These are phyloP conservation scores for Caenorhabditis sp. DNA, from an alignment of 2,888 invertebrate species.

Conservation along the genomic window DNA sequence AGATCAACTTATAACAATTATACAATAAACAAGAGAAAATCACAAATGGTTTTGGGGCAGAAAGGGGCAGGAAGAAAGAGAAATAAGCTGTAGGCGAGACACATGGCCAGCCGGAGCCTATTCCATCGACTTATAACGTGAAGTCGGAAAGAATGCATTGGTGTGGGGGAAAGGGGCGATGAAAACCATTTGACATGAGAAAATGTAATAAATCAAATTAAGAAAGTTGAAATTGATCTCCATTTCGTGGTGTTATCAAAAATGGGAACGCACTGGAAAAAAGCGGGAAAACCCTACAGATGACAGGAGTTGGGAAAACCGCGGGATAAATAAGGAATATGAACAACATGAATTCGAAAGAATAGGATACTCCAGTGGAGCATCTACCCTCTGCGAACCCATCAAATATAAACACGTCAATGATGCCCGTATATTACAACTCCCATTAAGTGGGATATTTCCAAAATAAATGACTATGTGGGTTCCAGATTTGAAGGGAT, in stretches of 20 bases:
- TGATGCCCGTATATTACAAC: conserved; percentile 14
- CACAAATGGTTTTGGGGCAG: not conserved
- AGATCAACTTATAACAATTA: conserved; percentile 39
- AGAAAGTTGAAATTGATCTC: conserved; percentile 26
- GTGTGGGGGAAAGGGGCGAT: not conserved
- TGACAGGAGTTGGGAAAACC: conserved; percentile 37
- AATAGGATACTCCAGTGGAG: not conserved
- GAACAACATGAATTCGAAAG: conserved; percentile 7
- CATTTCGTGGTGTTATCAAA: conserved; percentile 1
- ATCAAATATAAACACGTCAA: conserved; percentile 33
- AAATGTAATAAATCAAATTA: conserved; percentile 31
- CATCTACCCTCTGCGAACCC: conserved; percentile 16
- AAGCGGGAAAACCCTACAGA: conserved; percentile 41
- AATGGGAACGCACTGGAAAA: conserved; percentile 14
- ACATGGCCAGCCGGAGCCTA: conserved; percentile 51
- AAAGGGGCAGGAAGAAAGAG: conserved; percentile 20
- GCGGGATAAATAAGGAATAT: conserved; percentile 15
- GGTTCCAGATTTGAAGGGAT: not conserved
- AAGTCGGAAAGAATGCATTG: not conserved
- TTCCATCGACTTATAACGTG: not conserved
- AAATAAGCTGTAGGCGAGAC: conserved; percentile 46
- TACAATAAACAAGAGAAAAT: conserved; percentile 33
- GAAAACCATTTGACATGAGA: conserved; percentile 35
- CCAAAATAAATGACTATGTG: conserved; percentile 33
- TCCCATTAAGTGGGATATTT: not conserved